A percentile compares a stretch with the other conserved stretches of the same genome.
phyloP scores from a whole-genome alignment of 2,113 vertebrate genomes.

The Himantopus leucocephalus region DNA sequence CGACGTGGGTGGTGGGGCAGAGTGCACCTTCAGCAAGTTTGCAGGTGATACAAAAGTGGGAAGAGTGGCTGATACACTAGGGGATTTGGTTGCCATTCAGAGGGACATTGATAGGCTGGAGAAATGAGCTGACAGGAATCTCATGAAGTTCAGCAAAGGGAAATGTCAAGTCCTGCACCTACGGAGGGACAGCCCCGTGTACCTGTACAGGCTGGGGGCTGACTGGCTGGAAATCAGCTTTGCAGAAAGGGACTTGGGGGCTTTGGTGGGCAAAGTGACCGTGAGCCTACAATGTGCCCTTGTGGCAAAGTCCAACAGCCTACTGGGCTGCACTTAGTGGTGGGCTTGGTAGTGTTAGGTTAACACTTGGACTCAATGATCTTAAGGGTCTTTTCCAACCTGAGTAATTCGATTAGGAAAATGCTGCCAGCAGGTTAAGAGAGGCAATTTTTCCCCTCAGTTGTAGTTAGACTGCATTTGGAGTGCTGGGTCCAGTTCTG shows the following conservation, averaged over 20 bases:
- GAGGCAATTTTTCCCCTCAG: not conserved
- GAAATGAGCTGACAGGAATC: not conserved
- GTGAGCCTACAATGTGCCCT: not conserved
- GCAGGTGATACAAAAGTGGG: not conserved
- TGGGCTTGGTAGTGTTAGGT: not conserved
- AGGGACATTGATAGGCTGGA: not conserved
- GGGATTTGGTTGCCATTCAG: not conserved
- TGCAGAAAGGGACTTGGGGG: too few species aligned
- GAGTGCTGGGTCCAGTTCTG: not conserved
- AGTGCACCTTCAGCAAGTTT: not conserved
- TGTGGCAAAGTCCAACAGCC: not conserved
- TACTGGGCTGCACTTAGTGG: not conserved
- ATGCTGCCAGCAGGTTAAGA: not conserved
- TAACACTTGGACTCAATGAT: not conserved
- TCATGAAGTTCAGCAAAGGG: not conserved
- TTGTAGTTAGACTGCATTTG: not conserved
- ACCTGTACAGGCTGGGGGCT: not conserved
- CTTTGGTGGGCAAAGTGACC: not conserved
- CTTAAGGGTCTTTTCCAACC: not conserved
- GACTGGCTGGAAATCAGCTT: not conserved
- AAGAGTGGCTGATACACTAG: not conserved
- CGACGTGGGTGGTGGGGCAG: not conserved
- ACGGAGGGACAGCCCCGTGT: not conserved
- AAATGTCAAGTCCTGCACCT: not conserved
- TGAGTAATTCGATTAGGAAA: not conserved